Conservation (phyloP, 2,113 vertebrate species). For the Gallinago paraguaiae region DNA sequence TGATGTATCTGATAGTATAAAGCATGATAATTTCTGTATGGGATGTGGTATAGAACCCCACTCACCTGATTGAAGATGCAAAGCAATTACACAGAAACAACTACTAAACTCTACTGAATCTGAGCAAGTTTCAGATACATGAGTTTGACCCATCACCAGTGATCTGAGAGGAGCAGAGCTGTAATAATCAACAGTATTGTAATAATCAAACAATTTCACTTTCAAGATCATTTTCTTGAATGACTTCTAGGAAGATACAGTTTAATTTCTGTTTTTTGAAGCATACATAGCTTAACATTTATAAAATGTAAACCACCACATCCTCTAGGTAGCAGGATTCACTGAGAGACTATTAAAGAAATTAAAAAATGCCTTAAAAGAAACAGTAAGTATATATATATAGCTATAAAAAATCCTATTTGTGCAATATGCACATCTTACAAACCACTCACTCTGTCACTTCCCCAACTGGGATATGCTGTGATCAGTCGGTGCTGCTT, state of each 20-base stretch:
- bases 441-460: background rate
- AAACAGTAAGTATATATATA: background rate
- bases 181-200: background rate
- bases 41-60: background rate
- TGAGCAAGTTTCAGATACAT: background rate
- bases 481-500: background rate
- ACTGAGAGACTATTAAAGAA: background rate
- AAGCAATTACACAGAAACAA: background rate
- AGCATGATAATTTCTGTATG: fast-evolving
- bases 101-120: background rate
- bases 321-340: background rate
- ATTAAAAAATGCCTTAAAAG: background rate
- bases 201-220: background rate
- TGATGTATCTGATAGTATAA: background rate
- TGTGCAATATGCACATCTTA: background rate
- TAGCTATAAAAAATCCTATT: background rate
- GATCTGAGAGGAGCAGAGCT: background rate
- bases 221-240: background rate
- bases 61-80: background rate
- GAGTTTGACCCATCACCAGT: background rate
- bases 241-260: background rate
- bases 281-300: background rate
- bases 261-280: background rate
- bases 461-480: background rate
- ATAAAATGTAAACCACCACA: fast-evolving